Base-by-base conservation (phyloP, 2,888 invertebrate genomes). In the Tetranychus piercei region DNA sequence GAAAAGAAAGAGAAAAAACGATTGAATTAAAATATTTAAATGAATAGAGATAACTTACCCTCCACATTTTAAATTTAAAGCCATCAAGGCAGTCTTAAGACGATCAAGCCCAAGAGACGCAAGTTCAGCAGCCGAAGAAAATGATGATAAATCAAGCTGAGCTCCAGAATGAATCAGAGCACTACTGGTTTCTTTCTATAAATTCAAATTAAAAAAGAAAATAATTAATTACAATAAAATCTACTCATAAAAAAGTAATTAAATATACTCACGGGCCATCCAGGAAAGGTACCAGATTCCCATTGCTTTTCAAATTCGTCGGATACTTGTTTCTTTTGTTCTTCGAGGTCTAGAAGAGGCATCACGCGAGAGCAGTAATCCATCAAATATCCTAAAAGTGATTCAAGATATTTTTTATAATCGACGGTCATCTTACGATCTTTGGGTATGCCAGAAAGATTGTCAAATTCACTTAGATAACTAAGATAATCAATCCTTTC, bases 401-500 rank as follows among this genome's bases (percentile, higher is more conserved):
- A 86, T 76, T 90, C 86, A 55, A 96, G 84, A 82, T 99, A 99
- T 84, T 82, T 82, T 91, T 92, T 76, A 79, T 85, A 85, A 22
- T 81, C 84, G 6, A 84, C 81, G 79, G 84, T 85, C 22, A 75
- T 34, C 79, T 86, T 87, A 72, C 82, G 82, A 65, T 86, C 84
- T 89, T 91, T 83, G 0, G 95, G 90, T 80, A 97, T 91, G 80
- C 97, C 97, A 82, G 91, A 95, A 20, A 99, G 86, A 81, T 93
- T 93, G 82, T 99, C 97, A 82, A 97, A 95, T 76, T 89, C 89
- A 77, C 90, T 89, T 77, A 99, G 83, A 82, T 96, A 99, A 0
- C 90, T 90, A 73, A 99, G 92, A 83, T 99, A 99, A 83, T 99
- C 97, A 55, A n/a, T n/a, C n/a, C n/a, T n/a, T n/a, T n/a, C n/a